phyloP scores from a whole-genome alignment of 2,797 vertebrate genomes.

The Lagodon rhomboides region DNA sequence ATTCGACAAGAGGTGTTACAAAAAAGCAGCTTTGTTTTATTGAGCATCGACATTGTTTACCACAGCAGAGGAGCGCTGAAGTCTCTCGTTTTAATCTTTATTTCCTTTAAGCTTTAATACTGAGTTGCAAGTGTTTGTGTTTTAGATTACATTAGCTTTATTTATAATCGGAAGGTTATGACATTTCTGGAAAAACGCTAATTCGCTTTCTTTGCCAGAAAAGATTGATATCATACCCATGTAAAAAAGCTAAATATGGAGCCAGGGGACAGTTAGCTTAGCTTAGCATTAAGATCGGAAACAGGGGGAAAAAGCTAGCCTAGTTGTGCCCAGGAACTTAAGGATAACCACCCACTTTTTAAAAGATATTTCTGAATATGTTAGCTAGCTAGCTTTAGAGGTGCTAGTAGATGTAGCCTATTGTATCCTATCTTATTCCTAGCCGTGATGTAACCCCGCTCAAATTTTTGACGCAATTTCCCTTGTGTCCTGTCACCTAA shows the following conservation, averaged over 20 bases:
- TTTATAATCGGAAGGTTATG: neutral
- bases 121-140: conserved; percentile 9
- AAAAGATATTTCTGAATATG: no score
- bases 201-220: neutral
- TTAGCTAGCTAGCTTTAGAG: no score
- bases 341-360: neutral
- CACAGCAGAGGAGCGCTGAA: neutral
- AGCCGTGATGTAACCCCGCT: no score
- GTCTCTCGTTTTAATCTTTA: neutral
- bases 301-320: neutral
- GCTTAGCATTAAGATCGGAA: neutral
- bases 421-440: no score
- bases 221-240: neutral
- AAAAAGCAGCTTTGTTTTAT: conserved; percentile 6
- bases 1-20: neutral
- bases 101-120: neutral
- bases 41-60: conserved; percentile 1
- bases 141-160: conserved; percentile 27
- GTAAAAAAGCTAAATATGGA: neutral
- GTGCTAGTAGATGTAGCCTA: no score
- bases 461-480: no score
- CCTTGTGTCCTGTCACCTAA: no score
- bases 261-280: neutral
- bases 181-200: conserved; percentile 11
- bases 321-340: no score